Base-by-base conservation (phyloP, 2,888 invertebrate species). In the Amphipoea oculea region DNA sequence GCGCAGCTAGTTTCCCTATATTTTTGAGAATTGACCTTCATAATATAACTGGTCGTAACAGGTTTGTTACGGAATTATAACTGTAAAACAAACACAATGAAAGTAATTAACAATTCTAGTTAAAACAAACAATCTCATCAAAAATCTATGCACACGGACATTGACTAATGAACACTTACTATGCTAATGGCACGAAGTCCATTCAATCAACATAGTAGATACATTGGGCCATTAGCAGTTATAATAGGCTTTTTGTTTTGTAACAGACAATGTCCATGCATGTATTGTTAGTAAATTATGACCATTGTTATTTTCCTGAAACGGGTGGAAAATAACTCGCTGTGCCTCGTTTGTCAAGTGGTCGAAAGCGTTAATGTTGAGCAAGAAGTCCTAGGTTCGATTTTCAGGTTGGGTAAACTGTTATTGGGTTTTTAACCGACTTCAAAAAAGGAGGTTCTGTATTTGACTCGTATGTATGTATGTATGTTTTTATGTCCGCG, bases 171-270 rank as follows among this genome's bases (percentile, higher is more conserved):
- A 72, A 73, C 77, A 69, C 67, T 82, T 67, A 66, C 17, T 48
- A 45, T 42, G 12, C 6, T 23, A 48, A 62, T n/a, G 57, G 45
- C 23, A 29, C 51, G 42, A 29, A 65, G 40, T 81, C 67, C 79
- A 73, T 71, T 73, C 72, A 83, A 86, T 86, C 84, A 79, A 73
- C 86, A 65, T 79, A 86, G 77, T 62, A 66, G 62, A 77, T 74
- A 65, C 51, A 45, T 48, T 20, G 20, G 4, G 36, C n/a, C 70
- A 79, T 78, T 78, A 83, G 66, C 36, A 45, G 51, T 17, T n/a
- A 66, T 84, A 65, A 54, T 48, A 57, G 63, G 42, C 40, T 54
- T 7, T 40, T 45, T 62, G 51, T 45, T 51, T 66, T 76, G 40
- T 62, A n/a, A 67, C 60, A 45, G 17, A 70, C 71, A 48, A 45